A percentile compares a stretch with the other conserved stretches of the same genome.
phyloP scores from a whole-genome alignment of 2,113 vertebrate species.

The Alethe castanea region DNA sequence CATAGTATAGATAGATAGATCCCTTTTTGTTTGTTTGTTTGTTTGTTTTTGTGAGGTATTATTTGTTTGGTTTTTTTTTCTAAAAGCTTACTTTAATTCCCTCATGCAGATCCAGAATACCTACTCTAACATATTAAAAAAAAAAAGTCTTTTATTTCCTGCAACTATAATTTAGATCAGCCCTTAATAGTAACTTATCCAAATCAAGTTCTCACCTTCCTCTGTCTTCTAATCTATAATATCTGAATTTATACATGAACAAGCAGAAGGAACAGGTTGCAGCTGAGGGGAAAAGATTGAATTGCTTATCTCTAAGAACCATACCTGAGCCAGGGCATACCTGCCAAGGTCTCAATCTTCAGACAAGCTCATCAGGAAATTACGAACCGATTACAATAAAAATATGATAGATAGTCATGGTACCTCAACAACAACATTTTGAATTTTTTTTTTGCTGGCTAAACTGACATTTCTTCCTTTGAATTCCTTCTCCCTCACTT shows the following conservation, averaged over 20 bases:
- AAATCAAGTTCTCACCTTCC: background rate
- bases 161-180: background rate
- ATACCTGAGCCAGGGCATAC: background rate
- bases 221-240: background rate
- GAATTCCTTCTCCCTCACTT: background rate
- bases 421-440: background rate
- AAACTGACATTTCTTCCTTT: background rate
- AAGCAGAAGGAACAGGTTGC: background rate
- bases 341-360: background rate
- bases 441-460: background rate
- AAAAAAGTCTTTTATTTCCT: rapidly evolving
- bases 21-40: background rate
- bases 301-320: background rate
- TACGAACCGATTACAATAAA: background rate
- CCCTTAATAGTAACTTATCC: background rate
- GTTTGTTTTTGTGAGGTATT: background rate
- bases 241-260: background rate
- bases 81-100: background rate
- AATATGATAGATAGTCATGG: background rate
- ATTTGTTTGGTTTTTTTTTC: background rate
- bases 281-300: background rate
- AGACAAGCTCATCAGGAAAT: background rate
- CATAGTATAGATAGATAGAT: background rate
- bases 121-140: background rate
- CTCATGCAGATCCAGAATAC: background rate